Percentiles rank a stretch among this genome's conserved stretches.
phyloP scores from a whole-genome alignment of 1,140 invertebrate species.

The Zelostemma sp. region DNA sequence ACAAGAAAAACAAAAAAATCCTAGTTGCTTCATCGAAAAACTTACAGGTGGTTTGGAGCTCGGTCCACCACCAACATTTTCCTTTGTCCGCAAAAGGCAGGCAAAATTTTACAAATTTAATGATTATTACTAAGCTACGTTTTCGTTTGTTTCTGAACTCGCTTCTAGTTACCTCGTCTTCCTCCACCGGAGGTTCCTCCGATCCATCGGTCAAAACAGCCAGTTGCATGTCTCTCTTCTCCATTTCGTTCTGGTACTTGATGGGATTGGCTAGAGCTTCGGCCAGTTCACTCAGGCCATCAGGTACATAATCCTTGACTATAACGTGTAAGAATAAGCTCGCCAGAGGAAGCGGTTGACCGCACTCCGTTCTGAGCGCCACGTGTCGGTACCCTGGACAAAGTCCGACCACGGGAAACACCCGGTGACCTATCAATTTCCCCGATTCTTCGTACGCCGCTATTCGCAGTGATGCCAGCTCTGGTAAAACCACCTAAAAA shows the following conservation, averaged over 20 bases:
- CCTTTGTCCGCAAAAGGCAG: constrained; percentile 58
- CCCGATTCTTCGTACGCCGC: constrained; percentile 97
- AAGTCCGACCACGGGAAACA: constrained; percentile 94
- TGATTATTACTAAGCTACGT: too few relatives aligned
- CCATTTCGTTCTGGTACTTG: constrained; percentile 94
- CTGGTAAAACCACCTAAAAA: constrained; percentile 97
- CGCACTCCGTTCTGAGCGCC: constrained; percentile 90
- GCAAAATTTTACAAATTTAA: neutral
- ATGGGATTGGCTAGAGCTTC: constrained; percentile 98
- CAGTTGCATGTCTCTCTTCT: constrained; percentile 92
- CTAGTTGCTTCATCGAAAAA: constrained; percentile 22
- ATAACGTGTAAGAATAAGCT: constrained; percentile 93
- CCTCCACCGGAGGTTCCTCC: constrained; percentile 70
- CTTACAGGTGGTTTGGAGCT: constrained; percentile 65
- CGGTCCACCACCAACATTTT: constrained; percentile 59
- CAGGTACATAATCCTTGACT: constrained; percentile 98
- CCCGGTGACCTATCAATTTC: constrained; percentile 94
- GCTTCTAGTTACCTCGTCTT: constrained; percentile 63
- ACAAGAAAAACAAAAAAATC: too few relatives aligned
- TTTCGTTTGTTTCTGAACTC: too few relatives aligned
- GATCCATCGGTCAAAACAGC: constrained; percentile 89
- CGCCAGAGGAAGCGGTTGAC: constrained; percentile 90
- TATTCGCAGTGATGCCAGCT: constrained; percentile 94
- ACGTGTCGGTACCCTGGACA: constrained; percentile 95
- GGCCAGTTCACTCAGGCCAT: constrained; percentile 92